These are phyloP conservation scores for Isotomurus palustris DNA, from an alignment of 2,888 invertebrate species.

Conservation along the genomic window DNA sequence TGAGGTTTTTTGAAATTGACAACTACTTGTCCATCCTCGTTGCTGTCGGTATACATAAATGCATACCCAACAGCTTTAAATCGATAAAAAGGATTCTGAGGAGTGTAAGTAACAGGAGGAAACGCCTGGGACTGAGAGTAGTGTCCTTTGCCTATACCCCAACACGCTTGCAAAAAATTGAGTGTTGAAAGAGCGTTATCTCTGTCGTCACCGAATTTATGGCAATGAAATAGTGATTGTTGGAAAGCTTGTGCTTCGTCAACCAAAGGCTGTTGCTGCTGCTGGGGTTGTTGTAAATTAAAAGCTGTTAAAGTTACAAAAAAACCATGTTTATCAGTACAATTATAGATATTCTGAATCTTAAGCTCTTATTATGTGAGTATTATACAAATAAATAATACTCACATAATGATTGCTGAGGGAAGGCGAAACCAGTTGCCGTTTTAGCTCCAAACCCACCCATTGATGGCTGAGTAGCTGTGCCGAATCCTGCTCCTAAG, in stretches of 20 bases:
- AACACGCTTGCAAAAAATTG: constrained; percentile 87
- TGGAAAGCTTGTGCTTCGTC: constrained; percentile 66
- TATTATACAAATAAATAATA: neutral
- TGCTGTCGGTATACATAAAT: constrained; percentile 75
- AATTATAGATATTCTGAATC: too few species aligned
- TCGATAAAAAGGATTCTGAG: constrained; percentile 84
- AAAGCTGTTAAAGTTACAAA: too few species aligned
- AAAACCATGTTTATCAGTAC: too few species aligned
- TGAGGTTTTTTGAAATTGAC: constrained; percentile 73
- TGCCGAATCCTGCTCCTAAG: neutral
- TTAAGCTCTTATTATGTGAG: neutral
- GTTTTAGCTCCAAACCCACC: neutral
- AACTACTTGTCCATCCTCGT: constrained; percentile 85
- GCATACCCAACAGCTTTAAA: constrained; percentile 95
- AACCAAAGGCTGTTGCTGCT: constrained; percentile 47
- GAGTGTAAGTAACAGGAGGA: constrained; percentile 74
- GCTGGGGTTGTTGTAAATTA: constrained; percentile 49
- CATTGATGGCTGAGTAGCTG: neutral
- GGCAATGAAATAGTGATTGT: constrained; percentile 70
- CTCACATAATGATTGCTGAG: neutral
- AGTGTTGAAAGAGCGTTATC: constrained; percentile 89
- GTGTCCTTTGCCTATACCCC: constrained; percentile 77
- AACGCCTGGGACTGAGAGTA: constrained; percentile 70
- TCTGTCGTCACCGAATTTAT: constrained; percentile 89
- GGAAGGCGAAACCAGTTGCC: constrained; percentile 2